Evolutionary conservation across 1,140 invertebrate genomes (phyloP).

Genomic region (Drosophila tropicalis): DNA sequence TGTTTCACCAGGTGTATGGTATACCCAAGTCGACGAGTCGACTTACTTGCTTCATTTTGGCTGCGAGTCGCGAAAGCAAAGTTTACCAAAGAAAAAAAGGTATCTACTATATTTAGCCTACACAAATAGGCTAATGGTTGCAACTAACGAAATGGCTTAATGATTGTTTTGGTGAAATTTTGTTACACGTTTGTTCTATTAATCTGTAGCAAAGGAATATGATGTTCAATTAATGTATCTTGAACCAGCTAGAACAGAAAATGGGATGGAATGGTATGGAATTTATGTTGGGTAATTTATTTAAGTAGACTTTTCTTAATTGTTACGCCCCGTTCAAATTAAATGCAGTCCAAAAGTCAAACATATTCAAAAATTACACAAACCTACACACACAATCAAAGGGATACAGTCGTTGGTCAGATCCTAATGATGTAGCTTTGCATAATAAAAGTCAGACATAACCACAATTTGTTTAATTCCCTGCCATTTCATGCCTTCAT

Average conservation of each 20-base stretch:
- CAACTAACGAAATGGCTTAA: not conserved
- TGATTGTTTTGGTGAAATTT: not conserved
- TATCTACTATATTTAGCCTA: not conserved
- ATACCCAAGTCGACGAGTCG: no score
- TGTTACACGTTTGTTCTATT: not conserved
- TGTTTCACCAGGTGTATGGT: no score
- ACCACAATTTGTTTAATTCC: slow-evolving; percentile 29
- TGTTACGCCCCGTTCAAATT: slow-evolving; percentile 37
- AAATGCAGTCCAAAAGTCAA: slow-evolving; percentile 35
- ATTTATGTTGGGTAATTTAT: slow-evolving; percentile 60
- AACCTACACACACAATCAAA: slow-evolving; percentile 23
- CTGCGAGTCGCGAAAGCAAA: not conserved
- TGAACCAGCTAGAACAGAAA: no score
- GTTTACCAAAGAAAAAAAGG: no score
- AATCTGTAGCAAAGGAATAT: not conserved
- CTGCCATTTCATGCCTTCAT: not conserved
- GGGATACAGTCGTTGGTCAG: not conserved
- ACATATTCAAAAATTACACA: slow-evolving; percentile 53
- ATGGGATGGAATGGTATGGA: slow-evolving; percentile 4
- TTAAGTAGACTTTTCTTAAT: slow-evolving; percentile 43
- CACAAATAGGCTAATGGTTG: not conserved
- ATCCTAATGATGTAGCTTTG: slow-evolving; percentile 58
- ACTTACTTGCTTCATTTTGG: no score
- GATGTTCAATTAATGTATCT: not conserved
- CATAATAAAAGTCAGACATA: slow-evolving; percentile 53